A percentile compares a stretch with the other conserved stretches of the same genome.
phyloP scores from a whole-genome alignment of 2,113 vertebrate species.

The Albula glossodonta region DNA sequence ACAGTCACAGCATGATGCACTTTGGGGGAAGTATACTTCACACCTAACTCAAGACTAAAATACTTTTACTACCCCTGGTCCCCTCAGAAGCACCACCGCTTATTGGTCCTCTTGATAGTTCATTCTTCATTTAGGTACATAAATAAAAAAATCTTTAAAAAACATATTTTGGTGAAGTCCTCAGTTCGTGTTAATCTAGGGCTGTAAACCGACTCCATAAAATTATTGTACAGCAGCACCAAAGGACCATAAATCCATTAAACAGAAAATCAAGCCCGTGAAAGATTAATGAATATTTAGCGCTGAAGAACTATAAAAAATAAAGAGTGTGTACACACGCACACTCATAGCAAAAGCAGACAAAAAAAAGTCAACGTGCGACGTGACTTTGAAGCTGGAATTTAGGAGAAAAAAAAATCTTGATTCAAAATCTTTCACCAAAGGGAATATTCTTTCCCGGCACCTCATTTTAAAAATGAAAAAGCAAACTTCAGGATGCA shows the following conservation, averaged over 20 bases:
- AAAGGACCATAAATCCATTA: not conserved
- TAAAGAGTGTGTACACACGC: not conserved
- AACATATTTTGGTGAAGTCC: not conserved
- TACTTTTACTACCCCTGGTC: not conserved
- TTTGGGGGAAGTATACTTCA: not conserved
- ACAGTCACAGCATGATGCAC: too few species aligned
- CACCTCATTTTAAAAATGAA: not conserved
- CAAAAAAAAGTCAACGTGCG: not conserved
- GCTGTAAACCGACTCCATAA: not conserved
- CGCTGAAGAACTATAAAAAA: not conserved
- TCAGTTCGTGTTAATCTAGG: not conserved
- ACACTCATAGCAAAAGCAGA: not conserved
- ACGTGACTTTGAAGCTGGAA: slow-evolving; percentile 1
- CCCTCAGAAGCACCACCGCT: not conserved
- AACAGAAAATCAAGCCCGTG: slow-evolving; percentile 10
- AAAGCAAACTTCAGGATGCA: not conserved
- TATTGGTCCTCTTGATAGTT: not conserved
- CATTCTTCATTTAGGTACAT: not conserved
- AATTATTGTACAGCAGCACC: not conserved
- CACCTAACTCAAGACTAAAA: not conserved
- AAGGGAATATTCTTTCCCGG: not conserved
- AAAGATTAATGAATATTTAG: slow-evolving; percentile 12
- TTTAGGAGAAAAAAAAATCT: not conserved
- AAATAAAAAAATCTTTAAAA: not conserved
- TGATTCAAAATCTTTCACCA: not conserved